Conservation (phyloP, 2,888 invertebrate genomes). For the Cosmorhoe ocellata region DNA sequence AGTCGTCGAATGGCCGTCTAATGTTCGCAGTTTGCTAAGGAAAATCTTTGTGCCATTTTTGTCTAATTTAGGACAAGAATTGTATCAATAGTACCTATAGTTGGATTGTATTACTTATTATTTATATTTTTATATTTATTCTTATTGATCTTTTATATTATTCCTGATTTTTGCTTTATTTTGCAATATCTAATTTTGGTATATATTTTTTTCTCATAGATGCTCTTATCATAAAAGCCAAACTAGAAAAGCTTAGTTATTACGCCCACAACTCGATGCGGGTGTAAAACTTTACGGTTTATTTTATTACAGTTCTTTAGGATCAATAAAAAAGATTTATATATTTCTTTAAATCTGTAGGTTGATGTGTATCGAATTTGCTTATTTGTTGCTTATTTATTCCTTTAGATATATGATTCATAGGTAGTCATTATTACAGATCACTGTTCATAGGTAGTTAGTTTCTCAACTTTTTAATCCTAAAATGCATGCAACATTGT, state of each 20-base stretch:
- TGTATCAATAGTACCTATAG: conserved; percentile 1
- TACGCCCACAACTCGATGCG: conserved; percentile 17
- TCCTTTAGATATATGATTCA: conserved; percentile 8
- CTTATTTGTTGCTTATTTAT: conserved; percentile 13
- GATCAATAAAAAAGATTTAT: conserved; percentile 26
- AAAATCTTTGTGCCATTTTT: conserved; percentile 29
- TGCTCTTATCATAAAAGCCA: conserved; percentile 1
- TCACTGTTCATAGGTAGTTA: too few species aligned
- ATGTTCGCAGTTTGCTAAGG: conserved; percentile 30
- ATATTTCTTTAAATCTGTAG: conserved; percentile 14
- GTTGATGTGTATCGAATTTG: conserved; percentile 16
- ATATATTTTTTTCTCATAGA: background rate
- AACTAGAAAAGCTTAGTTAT: conserved; percentile 13
- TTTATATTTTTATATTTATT: too few species aligned
- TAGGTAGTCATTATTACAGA: background rate
- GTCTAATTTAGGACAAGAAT: conserved; percentile 27
- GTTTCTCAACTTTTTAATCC: too few species aligned
- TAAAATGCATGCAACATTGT: too few species aligned
- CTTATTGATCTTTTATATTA: background rate
- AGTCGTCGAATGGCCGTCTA: conserved; percentile 27
- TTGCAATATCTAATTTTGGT: background rate
- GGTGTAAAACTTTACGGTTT: conserved; percentile 24
- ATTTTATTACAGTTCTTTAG: conserved; percentile 23
- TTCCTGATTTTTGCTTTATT: background rate
- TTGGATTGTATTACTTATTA: conserved; percentile 14